Base-by-base conservation (phyloP, 2,888 invertebrate species). In the Julus scanicus region DNA sequence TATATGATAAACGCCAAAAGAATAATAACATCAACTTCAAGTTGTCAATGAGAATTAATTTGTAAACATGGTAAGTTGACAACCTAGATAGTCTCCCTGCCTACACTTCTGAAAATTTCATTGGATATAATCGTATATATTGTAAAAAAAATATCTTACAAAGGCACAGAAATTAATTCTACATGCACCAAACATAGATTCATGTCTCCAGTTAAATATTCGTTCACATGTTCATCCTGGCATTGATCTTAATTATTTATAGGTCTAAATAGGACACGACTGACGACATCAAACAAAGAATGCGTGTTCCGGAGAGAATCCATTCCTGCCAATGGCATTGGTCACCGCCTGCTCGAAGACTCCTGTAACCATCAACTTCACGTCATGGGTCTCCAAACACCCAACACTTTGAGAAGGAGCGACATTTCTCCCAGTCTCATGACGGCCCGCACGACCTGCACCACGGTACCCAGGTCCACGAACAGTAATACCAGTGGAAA, bases 271-370 rank as follows among this genome's bases (percentile, higher is more conserved):
- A 29, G 44, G n/a, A 17, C 84, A 37, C 20, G 11, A 40, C 17
- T 84, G 13, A 15, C 39, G 17, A 29, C 84, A 40, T 39, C 44
- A 39, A 15, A 37, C 44, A 39, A 44, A 17, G 84, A 84, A 84
- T 84, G 84, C 13, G 17, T 5, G 15, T n/a, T 29, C 44, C 39
- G 84, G 29, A 84, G 84, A 84, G 84, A 84, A 17, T 84, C 84
- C 39, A 44, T 84, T 84, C 84, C 84, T 40, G 44, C 84, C 40
- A 44, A 84, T 37, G 39, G 40, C 84, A 39, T 84, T 44, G n/a
- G 84, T 11, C 20, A 83, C 29, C 83, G 40, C 37, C 29, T n/a
- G 13, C 37, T 11, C 17, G 83, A 39, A 37, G 84, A 84, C 40
- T 17, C 44, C 39, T 40, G 39, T 37, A 84, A 40, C 39, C 84